These are phyloP conservation scores for Pachyramphus minor DNA, from an alignment of 2,113 vertebrate genomes.

Conservation along the genomic window DNA sequence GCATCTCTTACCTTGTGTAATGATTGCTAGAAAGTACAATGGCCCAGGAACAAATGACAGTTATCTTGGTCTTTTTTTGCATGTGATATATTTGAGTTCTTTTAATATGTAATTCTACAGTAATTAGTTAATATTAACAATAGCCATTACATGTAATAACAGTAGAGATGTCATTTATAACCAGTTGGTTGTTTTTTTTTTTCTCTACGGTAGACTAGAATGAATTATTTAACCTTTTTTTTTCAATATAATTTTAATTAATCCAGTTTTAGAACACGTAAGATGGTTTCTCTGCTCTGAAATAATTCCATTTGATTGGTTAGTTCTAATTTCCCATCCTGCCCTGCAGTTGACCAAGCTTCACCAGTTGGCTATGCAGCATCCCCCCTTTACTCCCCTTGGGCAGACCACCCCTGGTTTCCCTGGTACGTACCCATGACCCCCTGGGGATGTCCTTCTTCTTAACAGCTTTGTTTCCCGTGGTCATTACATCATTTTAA, in stretches of 20 bases:
- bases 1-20: neutral
- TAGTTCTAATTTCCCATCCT: constrained; percentile 98
- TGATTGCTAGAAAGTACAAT: constrained; percentile 65
- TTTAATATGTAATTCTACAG: constrained; percentile 57
- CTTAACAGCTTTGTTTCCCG: constrained; percentile 82
- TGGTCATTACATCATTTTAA: constrained; percentile 80
- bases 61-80: constrained; percentile 47
- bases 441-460: constrained; percentile 88
- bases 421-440: constrained; percentile 96
- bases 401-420: constrained; percentile 98
- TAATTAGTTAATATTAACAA: constrained; percentile 66
- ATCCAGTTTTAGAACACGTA: constrained; percentile 76
- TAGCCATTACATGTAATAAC: constrained; percentile 69
- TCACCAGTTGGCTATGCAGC: constrained; percentile 99
- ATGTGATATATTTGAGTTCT: constrained; percentile 61
- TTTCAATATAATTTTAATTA: constrained; percentile 68
- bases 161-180: constrained; percentile 64
- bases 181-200: constrained; percentile 26
- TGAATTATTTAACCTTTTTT: constrained; percentile 51
- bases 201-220: constrained; percentile 51
- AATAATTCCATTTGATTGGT: constrained; percentile 95
- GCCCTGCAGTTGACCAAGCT: constrained; percentile 99
- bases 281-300: constrained; percentile 89
- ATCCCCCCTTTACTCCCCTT: constrained; percentile 97
- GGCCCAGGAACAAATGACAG: constrained; percentile 67